Percentiles rank a stretch among this genome's conserved stretches.
These are phyloP conservation scores for Drosophila neonasuta DNA, from an alignment of 2,888 invertebrate species.

Conservation along the genomic window DNA sequence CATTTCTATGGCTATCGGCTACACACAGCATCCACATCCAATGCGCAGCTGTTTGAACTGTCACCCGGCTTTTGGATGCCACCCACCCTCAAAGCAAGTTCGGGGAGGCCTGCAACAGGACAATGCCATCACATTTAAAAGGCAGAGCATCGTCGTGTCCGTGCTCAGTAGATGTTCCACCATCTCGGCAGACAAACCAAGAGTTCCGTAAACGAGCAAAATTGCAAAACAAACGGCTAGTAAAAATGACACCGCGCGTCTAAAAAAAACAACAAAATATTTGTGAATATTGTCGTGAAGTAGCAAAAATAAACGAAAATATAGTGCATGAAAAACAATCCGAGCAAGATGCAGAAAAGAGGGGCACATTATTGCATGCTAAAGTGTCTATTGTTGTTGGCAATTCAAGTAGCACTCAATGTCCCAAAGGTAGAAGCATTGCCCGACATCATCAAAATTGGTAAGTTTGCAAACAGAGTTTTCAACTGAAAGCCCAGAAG, in stretches of 20 bases:
- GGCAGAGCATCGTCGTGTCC: constrained; percentile 33
- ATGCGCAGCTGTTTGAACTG: constrained; percentile 57
- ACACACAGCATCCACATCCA: constrained; percentile 46
- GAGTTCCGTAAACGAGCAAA: background rate
- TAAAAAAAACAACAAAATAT: constrained; percentile 12
- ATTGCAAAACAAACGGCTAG: constrained; percentile 8
- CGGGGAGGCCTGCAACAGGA: constrained; percentile 63
- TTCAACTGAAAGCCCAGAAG: background rate
- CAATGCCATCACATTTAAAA: constrained; percentile 51
- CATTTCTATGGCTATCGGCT: background rate
- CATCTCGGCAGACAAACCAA: constrained; percentile 41
- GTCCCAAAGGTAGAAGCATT: constrained; percentile 59
- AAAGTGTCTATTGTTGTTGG: constrained; percentile 40
- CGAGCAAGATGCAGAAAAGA: constrained; percentile 44
- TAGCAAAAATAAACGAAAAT: constrained; percentile 14
- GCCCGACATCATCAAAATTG: constrained; percentile 81
- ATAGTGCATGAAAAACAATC: background rate
- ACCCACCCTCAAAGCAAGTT: constrained; percentile 30
- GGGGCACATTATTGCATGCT: constrained; percentile 21
- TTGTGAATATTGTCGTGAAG: background rate
- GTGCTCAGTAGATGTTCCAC: constrained; percentile 64
- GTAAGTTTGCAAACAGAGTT: constrained; percentile 57
- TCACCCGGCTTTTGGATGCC: constrained; percentile 71
- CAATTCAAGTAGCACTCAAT: constrained; percentile 41
- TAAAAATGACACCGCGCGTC: constrained; percentile 42